A percentile compares a stretch with the other conserved stretches of the same genome.
These are phyloP conservation scores for Dipodomys spectabilis DNA, from an alignment of 2,113 vertebrate genomes.

Conservation along the genomic window DNA sequence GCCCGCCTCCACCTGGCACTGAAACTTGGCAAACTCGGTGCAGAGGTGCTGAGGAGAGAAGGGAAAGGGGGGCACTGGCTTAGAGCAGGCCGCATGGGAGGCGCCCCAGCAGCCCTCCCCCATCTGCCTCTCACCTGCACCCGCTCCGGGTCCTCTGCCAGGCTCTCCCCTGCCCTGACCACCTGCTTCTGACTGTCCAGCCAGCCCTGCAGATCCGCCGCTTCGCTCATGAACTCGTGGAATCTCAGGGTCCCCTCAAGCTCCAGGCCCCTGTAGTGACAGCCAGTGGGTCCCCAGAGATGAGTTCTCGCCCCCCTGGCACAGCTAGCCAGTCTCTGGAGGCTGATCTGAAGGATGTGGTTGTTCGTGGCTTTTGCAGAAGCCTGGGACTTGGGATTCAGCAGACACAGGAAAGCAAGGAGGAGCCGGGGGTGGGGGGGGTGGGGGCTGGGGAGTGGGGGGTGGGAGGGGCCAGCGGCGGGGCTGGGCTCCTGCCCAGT, in stretches of 20 bases:
- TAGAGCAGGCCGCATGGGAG: too few species aligned
- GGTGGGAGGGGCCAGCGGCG: neutral
- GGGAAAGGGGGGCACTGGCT: neutral
- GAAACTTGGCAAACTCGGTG: conserved; percentile 89
- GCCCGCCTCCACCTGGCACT: conserved; percentile 88
- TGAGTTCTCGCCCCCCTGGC: neutral
- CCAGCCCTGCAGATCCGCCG: conserved; percentile 90
- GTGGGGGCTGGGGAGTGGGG: fast-evolving
- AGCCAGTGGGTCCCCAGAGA: neutral
- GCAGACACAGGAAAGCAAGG: neutral
- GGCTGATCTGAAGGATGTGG: neutral
- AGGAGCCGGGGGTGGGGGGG: neutral
- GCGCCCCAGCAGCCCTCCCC: too few species aligned
- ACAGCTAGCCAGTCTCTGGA: neutral
- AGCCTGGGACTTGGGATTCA: neutral
- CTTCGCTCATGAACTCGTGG: conserved; percentile 90
- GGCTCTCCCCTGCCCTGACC: conserved; percentile 83
- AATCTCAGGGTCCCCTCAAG: conserved; percentile 89
- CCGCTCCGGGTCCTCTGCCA: conserved; percentile 89
- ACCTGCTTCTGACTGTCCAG: conserved; percentile 87
- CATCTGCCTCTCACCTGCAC: conserved; percentile 86
- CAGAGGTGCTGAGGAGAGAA: conserved; percentile 86
- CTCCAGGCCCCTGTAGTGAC: conserved; percentile 75
- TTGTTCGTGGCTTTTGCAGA: neutral
- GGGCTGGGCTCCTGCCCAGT: fast-evolving